Conservation (phyloP, 2,888 invertebrate species). For the Mycalesis mineus region DNA sequence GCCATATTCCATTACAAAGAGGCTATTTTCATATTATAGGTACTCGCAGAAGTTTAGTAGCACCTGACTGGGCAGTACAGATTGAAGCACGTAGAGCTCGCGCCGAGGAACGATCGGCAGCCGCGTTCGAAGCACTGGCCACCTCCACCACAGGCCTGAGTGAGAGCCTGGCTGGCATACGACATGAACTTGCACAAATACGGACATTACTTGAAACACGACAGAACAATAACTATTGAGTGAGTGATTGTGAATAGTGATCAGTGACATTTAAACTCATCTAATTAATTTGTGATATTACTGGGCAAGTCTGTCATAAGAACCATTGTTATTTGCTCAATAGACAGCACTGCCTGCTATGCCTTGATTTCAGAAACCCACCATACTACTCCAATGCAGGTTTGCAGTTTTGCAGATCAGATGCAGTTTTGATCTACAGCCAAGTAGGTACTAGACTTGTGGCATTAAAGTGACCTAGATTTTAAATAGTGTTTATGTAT, state of each 20-base stretch:
- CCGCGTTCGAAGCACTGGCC: conserved; percentile 6
- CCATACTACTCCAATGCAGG: too few species aligned
- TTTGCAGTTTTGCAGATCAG: too few species aligned
- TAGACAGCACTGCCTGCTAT: too few species aligned
- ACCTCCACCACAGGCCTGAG: background rate
- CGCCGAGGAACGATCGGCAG: conserved; percentile 8
- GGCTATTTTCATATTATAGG: background rate
- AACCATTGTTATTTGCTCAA: too few species aligned
- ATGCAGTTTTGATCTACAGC: too few species aligned
- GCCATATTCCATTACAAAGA: too few species aligned
- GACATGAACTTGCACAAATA: background rate
- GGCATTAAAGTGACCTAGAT: too few species aligned
- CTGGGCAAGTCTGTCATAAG: too few species aligned
- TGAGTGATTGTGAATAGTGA: background rate
- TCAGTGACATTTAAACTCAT: background rate
- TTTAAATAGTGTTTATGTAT: too few species aligned
- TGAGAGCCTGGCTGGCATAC: conserved; percentile 5
- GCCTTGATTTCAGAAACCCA: too few species aligned
- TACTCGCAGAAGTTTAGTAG: background rate
- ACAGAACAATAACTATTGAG: conserved; percentile 1
- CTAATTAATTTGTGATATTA: too few species aligned
- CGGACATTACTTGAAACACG: conserved; percentile 1
- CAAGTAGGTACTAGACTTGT: too few species aligned
- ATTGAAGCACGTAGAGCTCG: conserved; percentile 6
- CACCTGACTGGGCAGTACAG: conserved; percentile 11